Evolutionary conservation across 2,888 invertebrate genomes (phyloP), one percentile per base, ranked within the genome.

Genomic region (Lasiommata megera): DNA sequence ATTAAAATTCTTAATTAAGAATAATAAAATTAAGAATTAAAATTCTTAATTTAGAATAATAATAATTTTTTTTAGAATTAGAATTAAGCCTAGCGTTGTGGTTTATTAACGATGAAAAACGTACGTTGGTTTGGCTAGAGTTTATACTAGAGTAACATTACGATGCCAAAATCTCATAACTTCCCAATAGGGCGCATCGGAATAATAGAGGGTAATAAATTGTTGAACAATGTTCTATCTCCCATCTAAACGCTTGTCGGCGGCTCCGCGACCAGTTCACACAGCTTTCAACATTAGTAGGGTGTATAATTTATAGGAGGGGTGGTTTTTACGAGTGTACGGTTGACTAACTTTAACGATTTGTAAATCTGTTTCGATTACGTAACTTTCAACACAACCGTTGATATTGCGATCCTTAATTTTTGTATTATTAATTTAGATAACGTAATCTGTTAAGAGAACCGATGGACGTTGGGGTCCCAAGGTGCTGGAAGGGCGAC

Each of bases 311-410:
- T 53, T 53, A 44, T 56, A 18, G 40, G 28, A 7, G 38, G 37
- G 51, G 28, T 28, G 38, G 37, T 37, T 54, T 55, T 79, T 77
- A 76, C 68, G 73, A 48, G 71, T 58, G 67, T 12, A 43, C 51
- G 67, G 68, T 60, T 75, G 73, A 79, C 80, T 72, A 70, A 75
- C 66, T 78, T 80, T 11, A 76, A 83, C 80, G 81, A 76, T 68
- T 75, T 77, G 82, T 81, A 73, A 76, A 77, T 72, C 72, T 73
- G 76, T 44, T 77, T 80, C 80, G 68, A 60, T 12, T 46, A 41
- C 36, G 16, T 17, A 46, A 16, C 46, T 3, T 46, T 14, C 16
- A 14, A 6, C 5, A 23, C 6, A 8, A 11, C 6, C 11, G 11
- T n/a, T 23, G 23, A 14, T 12, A 14, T 28, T n/a, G 59, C 23